Evolutionary conservation across 1,140 invertebrate genomes (phyloP), one percentile per base, ranked within the genome.

Genomic region (Antheraea mylitta): DNA sequence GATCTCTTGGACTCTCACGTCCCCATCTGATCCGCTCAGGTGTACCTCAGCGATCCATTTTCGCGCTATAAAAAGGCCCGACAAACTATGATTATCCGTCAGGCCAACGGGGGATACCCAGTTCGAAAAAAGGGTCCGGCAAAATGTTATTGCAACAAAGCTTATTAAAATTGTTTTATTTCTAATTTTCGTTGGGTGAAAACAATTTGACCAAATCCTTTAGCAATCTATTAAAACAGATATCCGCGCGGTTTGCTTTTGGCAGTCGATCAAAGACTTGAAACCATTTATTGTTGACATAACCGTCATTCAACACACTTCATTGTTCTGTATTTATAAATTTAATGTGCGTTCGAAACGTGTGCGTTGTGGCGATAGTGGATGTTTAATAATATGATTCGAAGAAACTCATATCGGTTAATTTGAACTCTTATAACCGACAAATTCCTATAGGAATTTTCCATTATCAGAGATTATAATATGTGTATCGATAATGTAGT

Each of bases 261-360:
- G 86, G 86, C 86, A 82, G 82, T 80, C 77, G 83, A 86, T 86
- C 84, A 88, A 88, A 85, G 80, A 81, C 79, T 76, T 77, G 79
- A 81, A 84, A 73, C 66, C 58, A 72, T 77, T 81, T 74, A 72
- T 82, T 85, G 82, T 82, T 86, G 80, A 83, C 77, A 73, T 68
- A 75, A 80, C 77, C 80, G 78, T 78, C 80, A 77, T 66, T 85
- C 80, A 71, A 45, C 72, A 61, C 73, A 77, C 71, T 78, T 63
- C 64, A 68, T 67, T 71, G 69, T 71, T 71, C 30, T 22, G 37
- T 65, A 65, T 65, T 65, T 65, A 45, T 65, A 19, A 45, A 19
- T 65, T 65, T 65, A 48, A 48, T 65, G n/a, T 22, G 64, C 38
- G n/a, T 42, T 5, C 42, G 19, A 42, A 64, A 64, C 62, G 37